Percentiles rank a stretch among this genome's conserved stretches.
Conservation (phyloP, 2,113 vertebrate species). For the Mugil cephalus region DNA sequence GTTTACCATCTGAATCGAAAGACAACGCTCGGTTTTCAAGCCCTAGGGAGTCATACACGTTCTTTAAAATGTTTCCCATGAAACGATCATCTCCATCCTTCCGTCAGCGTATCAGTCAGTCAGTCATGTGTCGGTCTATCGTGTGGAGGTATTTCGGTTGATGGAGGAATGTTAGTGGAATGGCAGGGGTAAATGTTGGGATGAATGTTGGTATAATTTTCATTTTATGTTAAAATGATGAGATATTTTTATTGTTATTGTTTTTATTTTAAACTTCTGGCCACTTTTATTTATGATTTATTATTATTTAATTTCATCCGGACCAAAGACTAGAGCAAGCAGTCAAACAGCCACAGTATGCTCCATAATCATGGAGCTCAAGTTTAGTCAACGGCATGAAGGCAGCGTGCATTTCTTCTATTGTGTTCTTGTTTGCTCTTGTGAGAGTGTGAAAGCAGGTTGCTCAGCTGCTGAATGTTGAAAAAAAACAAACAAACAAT, state of each 20-base stretch:
- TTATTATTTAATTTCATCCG: not conserved
- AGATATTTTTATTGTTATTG: not conserved
- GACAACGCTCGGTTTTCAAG: not conserved
- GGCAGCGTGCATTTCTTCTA: not conserved
- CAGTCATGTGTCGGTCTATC: not conserved
- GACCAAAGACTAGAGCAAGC: too few species aligned
- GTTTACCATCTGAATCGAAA: not conserved
- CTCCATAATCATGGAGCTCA: too few species aligned
- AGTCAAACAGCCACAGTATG: too few species aligned
- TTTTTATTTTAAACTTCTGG: not conserved
- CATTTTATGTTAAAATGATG: not conserved
- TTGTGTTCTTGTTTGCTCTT: not conserved
- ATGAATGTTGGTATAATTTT: not conserved
- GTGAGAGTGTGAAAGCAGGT: not conserved
- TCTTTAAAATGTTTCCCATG: not conserved
- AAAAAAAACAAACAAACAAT: not conserved
- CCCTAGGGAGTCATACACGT: not conserved
- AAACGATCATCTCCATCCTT: not conserved
- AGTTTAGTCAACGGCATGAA: too few species aligned
- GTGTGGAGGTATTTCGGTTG: conserved; percentile 10
- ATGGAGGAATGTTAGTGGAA: conserved; percentile 54
- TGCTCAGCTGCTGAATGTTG: not conserved
- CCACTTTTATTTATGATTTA: not conserved
- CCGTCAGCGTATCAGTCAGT: not conserved
- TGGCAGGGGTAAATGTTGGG: conserved; percentile 4